Evolutionary conservation across 2,797 vertebrate species (phyloP).

Genomic region (Clamator glandarius): DNA sequence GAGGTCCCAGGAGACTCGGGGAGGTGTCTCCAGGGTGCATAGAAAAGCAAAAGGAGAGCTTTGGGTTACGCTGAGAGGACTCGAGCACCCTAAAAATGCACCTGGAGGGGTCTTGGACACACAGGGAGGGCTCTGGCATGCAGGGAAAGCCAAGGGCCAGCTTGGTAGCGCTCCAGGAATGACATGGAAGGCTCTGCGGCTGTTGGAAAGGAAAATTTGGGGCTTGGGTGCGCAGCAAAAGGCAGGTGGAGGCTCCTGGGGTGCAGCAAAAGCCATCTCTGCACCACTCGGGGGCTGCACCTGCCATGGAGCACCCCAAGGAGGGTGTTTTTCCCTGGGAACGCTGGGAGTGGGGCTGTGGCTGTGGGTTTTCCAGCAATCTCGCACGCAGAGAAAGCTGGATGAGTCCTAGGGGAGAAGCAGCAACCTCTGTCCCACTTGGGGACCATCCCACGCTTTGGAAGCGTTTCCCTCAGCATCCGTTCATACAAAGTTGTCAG

Average conservation of each 20-base stretch:
- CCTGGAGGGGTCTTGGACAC: background rate
- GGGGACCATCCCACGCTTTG: background rate
- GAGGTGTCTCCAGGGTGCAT: accelerated
- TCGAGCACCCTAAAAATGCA: background rate
- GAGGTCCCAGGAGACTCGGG: background rate
- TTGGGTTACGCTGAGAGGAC: background rate
- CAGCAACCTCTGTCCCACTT: background rate
- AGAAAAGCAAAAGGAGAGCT: background rate
- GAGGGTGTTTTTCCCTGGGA: background rate
- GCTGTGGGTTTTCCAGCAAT: accelerated
- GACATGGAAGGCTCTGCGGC: background rate
- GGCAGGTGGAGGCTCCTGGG: background rate
- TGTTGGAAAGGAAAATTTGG: accelerated
- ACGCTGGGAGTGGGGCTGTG: accelerated
- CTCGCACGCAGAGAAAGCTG: background rate
- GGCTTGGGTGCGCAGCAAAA: background rate
- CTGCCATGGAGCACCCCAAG: background rate
- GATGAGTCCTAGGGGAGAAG: background rate
- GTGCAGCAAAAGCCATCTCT: accelerated
- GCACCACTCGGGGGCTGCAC: accelerated
- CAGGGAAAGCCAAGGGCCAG: background rate
- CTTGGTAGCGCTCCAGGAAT: background rate
- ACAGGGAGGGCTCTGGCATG: background rate
- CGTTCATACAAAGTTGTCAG: accelerated
- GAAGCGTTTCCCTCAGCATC: accelerated